phyloP scores from a whole-genome alignment of 2,888 invertebrate species.

The Ptilodon capucinus region DNA sequence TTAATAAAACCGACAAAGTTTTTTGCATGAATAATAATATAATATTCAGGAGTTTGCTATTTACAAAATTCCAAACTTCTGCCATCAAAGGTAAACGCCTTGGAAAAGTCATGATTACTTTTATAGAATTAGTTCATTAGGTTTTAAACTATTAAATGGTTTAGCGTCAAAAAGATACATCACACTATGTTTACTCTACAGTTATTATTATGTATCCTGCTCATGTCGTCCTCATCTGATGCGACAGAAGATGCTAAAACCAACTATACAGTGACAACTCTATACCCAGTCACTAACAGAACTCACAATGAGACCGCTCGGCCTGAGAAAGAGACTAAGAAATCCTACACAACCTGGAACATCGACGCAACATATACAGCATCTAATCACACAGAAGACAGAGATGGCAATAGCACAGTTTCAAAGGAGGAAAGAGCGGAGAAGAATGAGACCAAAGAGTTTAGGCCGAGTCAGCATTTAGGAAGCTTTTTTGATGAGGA shows the following conservation, averaged over 20 bases:
- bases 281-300: slow-evolving; percentile 52
- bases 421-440: slow-evolving; percentile 8
- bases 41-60: no score
- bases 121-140: no score
- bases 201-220: slow-evolving; percentile 43
- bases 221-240: slow-evolving; percentile 32
- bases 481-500: slow-evolving; percentile 74
- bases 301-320: slow-evolving; percentile 17
- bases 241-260: slow-evolving; percentile 40
- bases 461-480: slow-evolving; percentile 79
- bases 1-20: no score
- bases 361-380: slow-evolving; percentile 34
- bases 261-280: slow-evolving; percentile 52
- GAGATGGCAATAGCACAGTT: slow-evolving; percentile 28
- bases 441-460: slow-evolving; percentile 48
- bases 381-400: slow-evolving; percentile 36
- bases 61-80: no score
- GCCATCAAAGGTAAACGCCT: no score
- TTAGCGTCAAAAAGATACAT: not conserved
- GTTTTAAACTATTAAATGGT: no score
- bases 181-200: slow-evolving; percentile 21
- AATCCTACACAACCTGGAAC: not conserved
- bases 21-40: no score
- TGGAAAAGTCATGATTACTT: no score
- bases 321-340: slow-evolving; percentile 6